Percentiles rank a stretch among this genome's conserved stretches.
phyloP scores from a whole-genome alignment of 2,888 invertebrate species.

The Phengaris arion region DNA sequence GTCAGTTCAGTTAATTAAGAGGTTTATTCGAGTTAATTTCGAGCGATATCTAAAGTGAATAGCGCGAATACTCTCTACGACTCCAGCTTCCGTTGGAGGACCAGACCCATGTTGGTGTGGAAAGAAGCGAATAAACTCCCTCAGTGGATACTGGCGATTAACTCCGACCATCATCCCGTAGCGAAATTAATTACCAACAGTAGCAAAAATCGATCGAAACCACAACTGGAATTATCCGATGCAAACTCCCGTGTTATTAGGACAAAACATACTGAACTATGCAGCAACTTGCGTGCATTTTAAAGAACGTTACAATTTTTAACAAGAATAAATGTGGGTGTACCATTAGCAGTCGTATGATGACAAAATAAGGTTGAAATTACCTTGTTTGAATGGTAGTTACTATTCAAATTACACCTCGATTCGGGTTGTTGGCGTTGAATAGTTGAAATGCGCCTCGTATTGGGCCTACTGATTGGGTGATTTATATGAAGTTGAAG shows the following conservation, averaged over 20 bases:
- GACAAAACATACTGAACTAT: slow-evolving; percentile 31
- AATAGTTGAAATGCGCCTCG: slow-evolving; percentile 27
- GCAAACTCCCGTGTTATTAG: not conserved
- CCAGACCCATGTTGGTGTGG: no score
- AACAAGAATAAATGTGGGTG: slow-evolving; percentile 25
- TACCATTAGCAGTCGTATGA: slow-evolving; percentile 16
- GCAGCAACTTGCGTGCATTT: slow-evolving; percentile 36
- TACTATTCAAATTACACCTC: slow-evolving; percentile 31
- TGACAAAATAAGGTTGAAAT: slow-evolving; percentile 12
- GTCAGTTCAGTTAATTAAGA: no score
- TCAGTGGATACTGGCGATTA: no score
- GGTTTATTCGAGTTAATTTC: no score
- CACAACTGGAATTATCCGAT: not conserved
- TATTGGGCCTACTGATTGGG: slow-evolving; percentile 17
- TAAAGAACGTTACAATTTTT: slow-evolving; percentile 35
- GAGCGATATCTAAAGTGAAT: no score
- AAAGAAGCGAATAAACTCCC: no score
- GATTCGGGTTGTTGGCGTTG: slow-evolving; percentile 32
- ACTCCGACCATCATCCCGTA: no score
- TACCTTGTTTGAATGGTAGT: slow-evolving; percentile 30
- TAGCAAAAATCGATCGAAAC: not conserved
- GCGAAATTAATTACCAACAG: no score
- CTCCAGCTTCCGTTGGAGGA: no score
- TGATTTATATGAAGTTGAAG: not conserved
- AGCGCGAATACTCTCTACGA: no score